Evolutionary conservation across 2,113 vertebrate genomes (phyloP), one percentile per base, ranked within the genome.

Genomic region (Lepisosteus oculatus): DNA sequence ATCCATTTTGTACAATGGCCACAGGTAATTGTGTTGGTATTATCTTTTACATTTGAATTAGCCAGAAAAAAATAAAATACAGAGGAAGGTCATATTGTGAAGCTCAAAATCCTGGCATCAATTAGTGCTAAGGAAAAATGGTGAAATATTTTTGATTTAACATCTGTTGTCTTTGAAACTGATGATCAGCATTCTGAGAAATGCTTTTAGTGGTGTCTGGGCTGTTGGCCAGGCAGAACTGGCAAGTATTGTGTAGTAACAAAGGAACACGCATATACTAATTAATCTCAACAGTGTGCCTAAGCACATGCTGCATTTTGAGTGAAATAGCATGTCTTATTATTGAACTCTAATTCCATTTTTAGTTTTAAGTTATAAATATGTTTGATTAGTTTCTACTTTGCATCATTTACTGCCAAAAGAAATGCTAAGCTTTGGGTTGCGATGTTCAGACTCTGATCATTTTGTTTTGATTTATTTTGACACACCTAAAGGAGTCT

Each of bases 41-140:
- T 51, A 65, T 3, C 54, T 71, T 71, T 56, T 57, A 75, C 61
- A 64, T 71, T 71, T 77, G 44, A 73, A 73, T 73, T 69, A 66
- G 68, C 61, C 56, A 8, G 67, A 61, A 62, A 70, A 17, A 61
- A 61, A 64, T 59, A 70, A 72, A 59, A 67, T 63, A 61, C 43
- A 51, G 44, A 57, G 61, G 72, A 29, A 68, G 75, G 67, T 70
- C 67, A 69, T 15, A 61, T 70, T 43, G 17, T 3, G 13, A 42
- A 54, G 29, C 17, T 57, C 42, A 14, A 56, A 54, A n/a, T 12
- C 54, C 17, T 12, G 51, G 15, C 42, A 13, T 72, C 55, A 55
- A 14, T 56, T 54, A 72, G 47, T 6, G 47, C 47, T 51, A 11
- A 9, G 43, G 29, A n/a, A 42, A 68, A 43, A 8, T 0, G 42